Conservation (phyloP, 2,888 invertebrate species). For the Patella caerulea region DNA sequence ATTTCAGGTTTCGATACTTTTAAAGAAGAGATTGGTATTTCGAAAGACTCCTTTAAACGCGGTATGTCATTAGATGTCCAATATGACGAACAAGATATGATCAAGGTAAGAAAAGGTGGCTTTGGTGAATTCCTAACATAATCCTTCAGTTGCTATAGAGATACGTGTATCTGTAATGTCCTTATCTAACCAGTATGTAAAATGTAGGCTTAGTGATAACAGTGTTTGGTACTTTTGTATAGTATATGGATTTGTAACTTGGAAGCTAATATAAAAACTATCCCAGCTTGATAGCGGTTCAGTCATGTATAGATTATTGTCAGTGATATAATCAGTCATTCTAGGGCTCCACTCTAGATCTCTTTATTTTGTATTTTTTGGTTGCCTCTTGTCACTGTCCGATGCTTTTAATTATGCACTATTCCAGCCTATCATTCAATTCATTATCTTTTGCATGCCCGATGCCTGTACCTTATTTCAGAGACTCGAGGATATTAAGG, state of each 20-base stretch:
- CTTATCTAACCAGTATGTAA: too few species aligned
- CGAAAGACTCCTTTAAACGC: conserved; percentile 81
- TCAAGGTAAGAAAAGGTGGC: conserved; percentile 77
- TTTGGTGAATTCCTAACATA: not conserved
- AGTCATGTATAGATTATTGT: too few species aligned
- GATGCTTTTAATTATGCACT: conserved; percentile 26
- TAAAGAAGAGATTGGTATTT: conserved; percentile 76
- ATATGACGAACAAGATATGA: conserved; percentile 79
- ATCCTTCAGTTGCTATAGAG: too few species aligned
- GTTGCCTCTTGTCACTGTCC: not conserved
- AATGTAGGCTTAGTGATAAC: too few species aligned
- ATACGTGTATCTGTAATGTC: too few species aligned
- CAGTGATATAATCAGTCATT: too few species aligned
- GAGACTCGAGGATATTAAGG: conserved; percentile 43
- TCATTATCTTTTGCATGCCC: conserved; percentile 33
- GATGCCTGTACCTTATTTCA: conserved; percentile 30
- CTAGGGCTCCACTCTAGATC: too few species aligned
- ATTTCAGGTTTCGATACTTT: conserved; percentile 77
- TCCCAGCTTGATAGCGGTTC: too few species aligned
- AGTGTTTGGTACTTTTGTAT: too few species aligned
- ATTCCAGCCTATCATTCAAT: conserved; percentile 13
- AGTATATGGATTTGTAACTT: too few species aligned
- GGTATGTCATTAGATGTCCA: conserved; percentile 76
- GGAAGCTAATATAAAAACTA: too few species aligned
- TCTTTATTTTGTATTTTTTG: conserved; percentile 1